Base-by-base conservation (phyloP, 2,113 vertebrate genomes). In the Pangasianodon gigas region DNA sequence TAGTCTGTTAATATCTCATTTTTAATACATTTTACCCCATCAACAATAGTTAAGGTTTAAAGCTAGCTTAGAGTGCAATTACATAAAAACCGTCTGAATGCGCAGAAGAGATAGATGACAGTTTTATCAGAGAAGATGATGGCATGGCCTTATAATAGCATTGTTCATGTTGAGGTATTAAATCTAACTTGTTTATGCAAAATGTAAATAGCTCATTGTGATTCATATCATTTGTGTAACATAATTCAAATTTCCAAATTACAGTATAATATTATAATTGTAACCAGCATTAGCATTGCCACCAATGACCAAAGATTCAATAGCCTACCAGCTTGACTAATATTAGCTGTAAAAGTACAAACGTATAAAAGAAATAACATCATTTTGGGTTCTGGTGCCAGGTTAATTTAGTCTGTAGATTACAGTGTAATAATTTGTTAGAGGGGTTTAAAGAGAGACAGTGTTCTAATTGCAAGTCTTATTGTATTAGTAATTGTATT, bases 401-500 rank as follows among this genome's bases (percentile, higher is more conserved):
- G 18, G 18, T 32, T 56, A 81, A 54, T 32, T 54, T 14, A 81
- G 80, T 41, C 52, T 54, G 29, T 14, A 52, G 80, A 21, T 51
- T 26, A 52, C 24, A n/a, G 6, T 52, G 29, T 32, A 54, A 54
- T 37, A 18, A 24, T 9, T 81, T 82, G 54, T 24, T 37, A 41
- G 18, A 83, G 4, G 19, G 51, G 4, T 81, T 81, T 16, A 54
- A 32, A 83, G 18, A 41, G n/a, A 58, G 29, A 37, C n/a, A 32
- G 79, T 54, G n/a, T 41, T 82, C 51, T 32, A 37, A 54, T 19
- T 82, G 79, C 4, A 0, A 56, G 80, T n/a, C 80, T 82, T 83
- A 83, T 41, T 58, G 81, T 56, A 83, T 83, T 83, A 83, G 32
- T 58, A 83, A 56, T 58, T 83, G 79, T 83, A 41, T 83, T 83